Evolutionary conservation across 2,888 invertebrate genomes (phyloP).

Genomic region (Saturnia japonica): DNA sequence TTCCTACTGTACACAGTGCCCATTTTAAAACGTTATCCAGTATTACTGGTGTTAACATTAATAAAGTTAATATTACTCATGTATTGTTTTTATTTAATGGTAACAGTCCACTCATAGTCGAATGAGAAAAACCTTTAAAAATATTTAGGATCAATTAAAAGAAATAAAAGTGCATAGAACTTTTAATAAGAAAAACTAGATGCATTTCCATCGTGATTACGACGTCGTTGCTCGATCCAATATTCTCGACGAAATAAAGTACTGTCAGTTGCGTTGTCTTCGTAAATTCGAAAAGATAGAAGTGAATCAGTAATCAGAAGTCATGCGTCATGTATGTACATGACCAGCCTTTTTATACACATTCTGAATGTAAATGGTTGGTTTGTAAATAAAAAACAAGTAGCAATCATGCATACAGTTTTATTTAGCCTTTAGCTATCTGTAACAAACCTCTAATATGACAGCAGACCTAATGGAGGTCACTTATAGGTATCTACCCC

Average conservation of each 20-base stretch:
- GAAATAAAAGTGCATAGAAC: too few species aligned
- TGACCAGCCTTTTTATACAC: too few species aligned
- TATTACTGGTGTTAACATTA: background rate
- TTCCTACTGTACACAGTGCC: slow-evolving; percentile 19
- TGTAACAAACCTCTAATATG: background rate
- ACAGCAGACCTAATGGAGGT: background rate
- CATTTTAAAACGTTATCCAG: slow-evolving; percentile 5
- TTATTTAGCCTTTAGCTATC: slow-evolving; percentile 1
- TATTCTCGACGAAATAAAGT: background rate
- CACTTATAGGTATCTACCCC: background rate
- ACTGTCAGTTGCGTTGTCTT: background rate
- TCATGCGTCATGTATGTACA: too few species aligned
- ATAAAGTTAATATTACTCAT: too few species aligned
- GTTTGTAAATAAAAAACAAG: background rate
- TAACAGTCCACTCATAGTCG: background rate
- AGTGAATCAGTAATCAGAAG: background rate
- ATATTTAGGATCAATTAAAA: background rate
- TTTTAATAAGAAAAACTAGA: background rate
- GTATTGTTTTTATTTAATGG: too few species aligned
- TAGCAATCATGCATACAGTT: background rate
- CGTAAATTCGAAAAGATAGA: background rate
- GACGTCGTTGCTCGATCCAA: background rate
- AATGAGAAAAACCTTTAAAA: background rate
- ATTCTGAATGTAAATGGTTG: background rate
- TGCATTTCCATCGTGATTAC: background rate